Base-by-base conservation (phyloP, 64 coral and sea anemone species). In the Montipora efflorescens region DNA sequence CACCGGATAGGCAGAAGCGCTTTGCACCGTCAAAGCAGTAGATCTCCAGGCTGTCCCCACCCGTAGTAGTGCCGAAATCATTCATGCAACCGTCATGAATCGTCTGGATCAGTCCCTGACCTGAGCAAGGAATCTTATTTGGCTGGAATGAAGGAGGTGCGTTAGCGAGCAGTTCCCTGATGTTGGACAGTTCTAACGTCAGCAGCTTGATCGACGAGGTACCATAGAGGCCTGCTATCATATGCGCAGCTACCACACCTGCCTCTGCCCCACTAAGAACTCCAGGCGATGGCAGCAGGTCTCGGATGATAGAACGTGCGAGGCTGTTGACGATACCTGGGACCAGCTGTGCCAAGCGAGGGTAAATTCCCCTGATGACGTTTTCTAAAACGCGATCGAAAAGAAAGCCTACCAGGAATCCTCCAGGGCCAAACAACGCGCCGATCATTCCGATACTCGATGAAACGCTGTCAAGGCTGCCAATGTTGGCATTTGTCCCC, bases 171-270 rank as follows among this genome's bases (percentile, higher is more conserved):
- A 88, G 19, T 8, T 48, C 87, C 15, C 48, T 36, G 70, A 88
- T 88, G 48, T 88, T 88, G 72, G 87, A 88, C 72, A 88, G 87
- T 88, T 88, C 87, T 76, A 84, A 46, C 59, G 59, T 84, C 66
- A 84, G 59, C 4, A 84, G 81, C 81, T 84, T 84, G 81, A 84
- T 61, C 18, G 81, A 67, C 18, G 53, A 13, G n/a, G 43, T 8
- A 22, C 15, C 45, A 28, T 84, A 84, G 20, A 59, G 53, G 21
- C 81, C 59, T 3, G 81, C 4, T 84, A 13, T 36, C 81, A 84
- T 84, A 46, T 84, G 81, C 59, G 81, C 81, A 12, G 81, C 81
- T 84, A 84, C 81, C 81, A 84, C 10, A 20, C 21, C 59, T 68
- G 59, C 49, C 59, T 46, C 81, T 19, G 81, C 55, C 21, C 66